Conservation (phyloP, 2,888 invertebrate species). For the Ellobium chinense region DNA sequence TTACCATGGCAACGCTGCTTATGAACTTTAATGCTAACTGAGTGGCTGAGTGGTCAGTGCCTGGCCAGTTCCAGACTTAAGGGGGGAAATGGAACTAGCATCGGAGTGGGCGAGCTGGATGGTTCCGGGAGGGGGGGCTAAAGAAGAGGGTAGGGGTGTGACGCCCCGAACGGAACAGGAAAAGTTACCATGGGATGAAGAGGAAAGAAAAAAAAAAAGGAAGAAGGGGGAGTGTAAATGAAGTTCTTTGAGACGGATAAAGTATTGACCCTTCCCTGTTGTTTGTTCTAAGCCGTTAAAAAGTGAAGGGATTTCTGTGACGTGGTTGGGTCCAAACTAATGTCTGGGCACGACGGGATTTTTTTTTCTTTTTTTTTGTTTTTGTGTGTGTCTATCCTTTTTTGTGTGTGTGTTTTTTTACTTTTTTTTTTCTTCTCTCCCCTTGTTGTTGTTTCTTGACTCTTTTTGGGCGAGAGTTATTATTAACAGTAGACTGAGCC, state of each 20-base stretch:
- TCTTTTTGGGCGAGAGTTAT: no score
- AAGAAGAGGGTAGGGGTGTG: background rate
- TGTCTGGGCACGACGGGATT: background rate
- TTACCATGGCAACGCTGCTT: conserved; percentile 54
- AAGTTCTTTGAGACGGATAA: conserved; percentile 15
- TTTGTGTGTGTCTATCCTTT: no score
- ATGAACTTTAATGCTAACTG: conserved; percentile 55
- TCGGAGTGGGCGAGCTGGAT: background rate
- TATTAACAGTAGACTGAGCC: no score
- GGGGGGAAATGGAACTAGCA: background rate
- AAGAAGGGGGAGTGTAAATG: background rate
- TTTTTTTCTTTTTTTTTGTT: background rate
- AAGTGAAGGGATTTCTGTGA: conserved; percentile 14
- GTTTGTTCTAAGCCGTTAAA: conserved; percentile 26
- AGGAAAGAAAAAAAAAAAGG: background rate
- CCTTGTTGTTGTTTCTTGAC: no score
- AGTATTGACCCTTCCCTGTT: background rate
- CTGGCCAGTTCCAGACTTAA: conserved; percentile 18
- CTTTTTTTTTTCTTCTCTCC: no score
- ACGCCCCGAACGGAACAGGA: background rate
- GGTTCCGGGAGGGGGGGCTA: background rate
- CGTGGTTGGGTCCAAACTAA: background rate
- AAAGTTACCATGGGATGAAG: background rate
- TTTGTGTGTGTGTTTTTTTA: no score
- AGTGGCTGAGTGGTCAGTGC: conserved; percentile 36